Conservation (phyloP, 2,113 vertebrate genomes). For the Elanoides forficatus region DNA sequence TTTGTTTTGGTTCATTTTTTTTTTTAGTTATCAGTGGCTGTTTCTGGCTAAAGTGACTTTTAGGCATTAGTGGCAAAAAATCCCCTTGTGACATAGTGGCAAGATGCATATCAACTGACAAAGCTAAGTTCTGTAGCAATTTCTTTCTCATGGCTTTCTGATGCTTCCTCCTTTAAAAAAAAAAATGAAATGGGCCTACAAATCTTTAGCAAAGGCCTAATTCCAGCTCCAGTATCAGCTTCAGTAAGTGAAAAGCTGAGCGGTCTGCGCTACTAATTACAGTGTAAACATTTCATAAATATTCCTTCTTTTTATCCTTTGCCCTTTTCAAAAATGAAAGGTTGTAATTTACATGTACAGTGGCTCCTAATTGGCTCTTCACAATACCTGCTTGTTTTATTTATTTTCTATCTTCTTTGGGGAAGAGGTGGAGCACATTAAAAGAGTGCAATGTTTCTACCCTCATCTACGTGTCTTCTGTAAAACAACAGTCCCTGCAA, state of each 20-base stretch:
- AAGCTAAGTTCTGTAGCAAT: not conserved
- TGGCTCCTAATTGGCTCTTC: not conserved
- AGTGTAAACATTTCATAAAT: slow-evolving; percentile 63
- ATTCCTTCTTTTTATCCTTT: slow-evolving; percentile 47
- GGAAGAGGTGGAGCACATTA: not conserved
- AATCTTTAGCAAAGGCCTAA: not conserved
- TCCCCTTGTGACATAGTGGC: not conserved
- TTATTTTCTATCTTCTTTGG: slow-evolving; percentile 23
- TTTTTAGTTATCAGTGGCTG: not conserved
- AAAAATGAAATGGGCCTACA: not conserved
- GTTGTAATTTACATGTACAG: slow-evolving; percentile 26
- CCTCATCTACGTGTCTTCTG: not conserved
- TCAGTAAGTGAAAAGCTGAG: slow-evolving; percentile 7
- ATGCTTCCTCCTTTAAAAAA: not conserved
- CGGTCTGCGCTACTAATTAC: slow-evolving; percentile 11
- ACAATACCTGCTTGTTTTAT: slow-evolving; percentile 17
- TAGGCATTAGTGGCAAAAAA: not conserved
- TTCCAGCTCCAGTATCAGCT: not conserved
- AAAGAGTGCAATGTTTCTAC: slow-evolving; percentile 14
- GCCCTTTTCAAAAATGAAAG: slow-evolving; percentile 59
- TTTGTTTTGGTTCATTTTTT: too few relatives aligned
- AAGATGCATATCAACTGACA: not conserved
- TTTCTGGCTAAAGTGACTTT: not conserved
- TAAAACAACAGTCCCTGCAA: not conserved
- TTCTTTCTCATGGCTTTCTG: not conserved